Evolutionary conservation across 2,113 vertebrate species (phyloP).

Genomic region (Brienomyrus brachyistius): DNA sequence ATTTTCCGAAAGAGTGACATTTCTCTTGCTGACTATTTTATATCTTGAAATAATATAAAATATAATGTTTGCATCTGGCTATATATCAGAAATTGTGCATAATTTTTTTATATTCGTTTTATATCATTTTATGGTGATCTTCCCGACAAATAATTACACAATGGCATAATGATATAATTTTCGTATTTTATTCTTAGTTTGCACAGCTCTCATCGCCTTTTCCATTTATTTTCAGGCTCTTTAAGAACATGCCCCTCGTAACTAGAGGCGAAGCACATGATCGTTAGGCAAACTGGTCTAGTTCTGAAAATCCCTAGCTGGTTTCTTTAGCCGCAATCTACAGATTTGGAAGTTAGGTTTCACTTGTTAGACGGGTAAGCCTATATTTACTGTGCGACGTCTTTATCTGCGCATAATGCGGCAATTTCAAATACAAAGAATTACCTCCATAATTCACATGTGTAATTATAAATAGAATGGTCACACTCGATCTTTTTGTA

Average conservation of each 20-base stretch:
- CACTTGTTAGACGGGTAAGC: neutral
- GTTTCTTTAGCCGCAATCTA: neutral
- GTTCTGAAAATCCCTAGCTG: neutral
- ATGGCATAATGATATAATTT: neutral
- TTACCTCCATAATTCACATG: neutral
- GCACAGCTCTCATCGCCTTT: neutral
- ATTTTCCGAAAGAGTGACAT: neutral
- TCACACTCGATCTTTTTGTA: slow-evolving; percentile 25
- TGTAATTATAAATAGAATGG: neutral
- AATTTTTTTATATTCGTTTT: neutral
- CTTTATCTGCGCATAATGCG: neutral
- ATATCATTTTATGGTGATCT: neutral
- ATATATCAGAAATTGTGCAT: neutral
- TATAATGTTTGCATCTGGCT: neutral
- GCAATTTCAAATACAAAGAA: neutral
- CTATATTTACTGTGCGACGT: neutral
- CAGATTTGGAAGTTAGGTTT: neutral
- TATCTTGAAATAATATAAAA: neutral
- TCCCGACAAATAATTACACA: neutral
- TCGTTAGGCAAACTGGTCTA: neutral
- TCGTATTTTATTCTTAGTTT: neutral
- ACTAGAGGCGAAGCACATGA: neutral
- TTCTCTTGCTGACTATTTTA: neutral
- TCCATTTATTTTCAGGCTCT: neutral
- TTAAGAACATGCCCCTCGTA: neutral